Conservation (phyloP, 1,140 invertebrate genomes). For the Panagrolaimus sp. region DNA sequence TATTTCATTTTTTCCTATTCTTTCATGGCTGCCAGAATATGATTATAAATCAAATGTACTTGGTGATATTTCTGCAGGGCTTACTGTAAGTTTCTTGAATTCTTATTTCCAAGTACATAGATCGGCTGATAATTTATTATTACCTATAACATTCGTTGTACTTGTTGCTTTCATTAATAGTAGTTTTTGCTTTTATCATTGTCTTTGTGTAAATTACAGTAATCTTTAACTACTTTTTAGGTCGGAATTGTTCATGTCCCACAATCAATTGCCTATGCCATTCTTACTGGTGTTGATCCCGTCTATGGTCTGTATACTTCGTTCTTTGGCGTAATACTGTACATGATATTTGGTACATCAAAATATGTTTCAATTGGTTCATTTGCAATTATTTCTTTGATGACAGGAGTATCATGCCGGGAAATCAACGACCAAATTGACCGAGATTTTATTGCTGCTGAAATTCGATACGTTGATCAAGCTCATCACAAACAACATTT, state of each 20-base stretch:
- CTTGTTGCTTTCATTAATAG: too few species aligned
- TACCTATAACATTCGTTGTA: too few species aligned
- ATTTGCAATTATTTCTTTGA: conserved; percentile 37
- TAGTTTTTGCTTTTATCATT: too few species aligned
- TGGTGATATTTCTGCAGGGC: conserved; percentile 54
- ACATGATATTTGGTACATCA: conserved; percentile 54
- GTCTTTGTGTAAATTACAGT: too few species aligned
- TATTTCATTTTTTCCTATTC: conserved; percentile 37
- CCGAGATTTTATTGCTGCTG: conserved; percentile 33
- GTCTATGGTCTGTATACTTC: conserved; percentile 55
- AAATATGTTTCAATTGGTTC: conserved; percentile 51
- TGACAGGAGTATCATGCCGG: conserved; percentile 35
- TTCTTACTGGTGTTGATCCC: conserved; percentile 29
- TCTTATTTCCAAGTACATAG: too few species aligned
- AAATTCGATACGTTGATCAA: conserved; percentile 18
- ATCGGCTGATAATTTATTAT: too few species aligned
- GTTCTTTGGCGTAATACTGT: conserved; percentile 52
- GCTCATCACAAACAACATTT: neutral
- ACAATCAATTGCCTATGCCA: conserved; percentile 39
- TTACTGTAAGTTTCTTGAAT: conserved; percentile 48
- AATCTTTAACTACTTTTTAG: too few species aligned
- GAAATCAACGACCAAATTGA: conserved; percentile 27
- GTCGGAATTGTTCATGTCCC: conserved; percentile 58
- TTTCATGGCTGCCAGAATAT: conserved; percentile 43
- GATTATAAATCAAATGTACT: conserved; percentile 40